Evolutionary conservation across 2,888 invertebrate species (phyloP).

Genomic region (Acheta domesticus): DNA sequence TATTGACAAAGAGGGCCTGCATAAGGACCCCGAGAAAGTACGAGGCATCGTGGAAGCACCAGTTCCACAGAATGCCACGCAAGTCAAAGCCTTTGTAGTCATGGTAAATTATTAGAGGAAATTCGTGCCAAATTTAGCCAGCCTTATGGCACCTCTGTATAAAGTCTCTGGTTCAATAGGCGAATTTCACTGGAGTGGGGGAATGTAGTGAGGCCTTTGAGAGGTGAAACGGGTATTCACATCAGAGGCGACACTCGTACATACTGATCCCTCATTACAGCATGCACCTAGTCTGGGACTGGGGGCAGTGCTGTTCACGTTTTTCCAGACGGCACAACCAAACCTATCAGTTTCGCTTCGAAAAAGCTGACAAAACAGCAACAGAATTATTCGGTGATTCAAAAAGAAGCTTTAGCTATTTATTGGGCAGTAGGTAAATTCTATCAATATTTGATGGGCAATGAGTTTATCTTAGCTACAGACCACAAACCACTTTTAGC

Average conservation of each 20-base stretch:
- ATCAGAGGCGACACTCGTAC: constrained; percentile 36
- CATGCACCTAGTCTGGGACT: constrained; percentile 37
- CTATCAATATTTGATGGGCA: constrained; percentile 43
- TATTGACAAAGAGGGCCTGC: constrained; percentile 43
- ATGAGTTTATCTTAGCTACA: constrained; percentile 40
- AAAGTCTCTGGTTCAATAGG: constrained; percentile 41
- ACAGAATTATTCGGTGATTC: constrained; percentile 23
- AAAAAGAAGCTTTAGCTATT: constrained; percentile 27
- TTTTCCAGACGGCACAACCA: constrained; percentile 25
- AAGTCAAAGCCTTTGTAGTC: constrained; percentile 42
- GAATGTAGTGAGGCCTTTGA: constrained; percentile 42
- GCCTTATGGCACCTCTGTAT: constrained; percentile 27
- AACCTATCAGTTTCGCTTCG: constrained; percentile 27
- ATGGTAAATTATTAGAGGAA: constrained; percentile 45
- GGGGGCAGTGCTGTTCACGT: constrained; percentile 28
- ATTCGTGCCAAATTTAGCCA: constrained; percentile 43
- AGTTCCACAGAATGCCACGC: constrained; percentile 38
- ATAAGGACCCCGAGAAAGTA: constrained; percentile 42
- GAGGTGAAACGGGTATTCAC: constrained; percentile 40
- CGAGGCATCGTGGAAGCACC: constrained; percentile 41
- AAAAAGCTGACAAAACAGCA: neutral
- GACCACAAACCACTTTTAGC: constrained; percentile 44
- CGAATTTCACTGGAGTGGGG: too few species aligned
- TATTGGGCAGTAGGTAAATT: constrained; percentile 19
- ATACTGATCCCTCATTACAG: constrained; percentile 36